Conservation (phyloP, 2,888 invertebrate genomes). For the Copidosoma aretas region DNA sequence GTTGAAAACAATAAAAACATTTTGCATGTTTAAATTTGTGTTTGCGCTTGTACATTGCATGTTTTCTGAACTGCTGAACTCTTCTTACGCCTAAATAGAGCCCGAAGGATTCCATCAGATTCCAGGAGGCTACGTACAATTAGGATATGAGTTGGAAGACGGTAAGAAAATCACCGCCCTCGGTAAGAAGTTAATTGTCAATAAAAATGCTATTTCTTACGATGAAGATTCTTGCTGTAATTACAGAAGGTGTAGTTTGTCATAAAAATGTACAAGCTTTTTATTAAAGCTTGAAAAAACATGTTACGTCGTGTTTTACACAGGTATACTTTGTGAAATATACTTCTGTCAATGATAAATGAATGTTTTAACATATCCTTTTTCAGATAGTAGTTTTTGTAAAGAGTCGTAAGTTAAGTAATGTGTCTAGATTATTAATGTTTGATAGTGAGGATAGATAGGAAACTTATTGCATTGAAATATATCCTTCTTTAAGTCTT, state of each 20-base stretch:
- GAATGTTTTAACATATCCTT: too few species aligned
- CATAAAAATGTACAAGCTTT: slow-evolving; percentile 40
- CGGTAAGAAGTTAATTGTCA: slow-evolving; percentile 43
- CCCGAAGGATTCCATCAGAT: slow-evolving; percentile 47
- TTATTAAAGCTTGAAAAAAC: too few species aligned
- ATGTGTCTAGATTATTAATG: too few species aligned
- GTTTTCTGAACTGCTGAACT: slow-evolving; percentile 24
- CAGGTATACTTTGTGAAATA: too few species aligned
- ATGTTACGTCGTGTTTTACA: too few species aligned
- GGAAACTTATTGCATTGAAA: too few species aligned
- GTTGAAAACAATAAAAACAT: not conserved
- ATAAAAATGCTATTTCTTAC: slow-evolving; percentile 22
- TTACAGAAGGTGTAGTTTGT: slow-evolving; percentile 52
- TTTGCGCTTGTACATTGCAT: slow-evolving; percentile 51
- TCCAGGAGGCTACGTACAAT: slow-evolving; percentile 49
- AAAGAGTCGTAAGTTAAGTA: too few species aligned
- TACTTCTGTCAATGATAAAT: too few species aligned
- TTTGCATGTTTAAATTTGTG: slow-evolving; percentile 37
- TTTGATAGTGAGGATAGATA: too few species aligned
- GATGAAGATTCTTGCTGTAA: slow-evolving; percentile 50
- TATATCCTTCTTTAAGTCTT: too few species aligned
- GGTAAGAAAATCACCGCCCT: slow-evolving; percentile 53
- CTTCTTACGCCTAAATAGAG: slow-evolving; percentile 45
- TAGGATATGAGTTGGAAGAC: slow-evolving; percentile 51
- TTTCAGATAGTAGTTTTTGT: too few species aligned